Percentiles rank a stretch among this genome's conserved stretches.
These are phyloP conservation scores for Petromus typicus DNA, from an alignment of 2,113 vertebrate genomes.

Conservation along the genomic window DNA sequence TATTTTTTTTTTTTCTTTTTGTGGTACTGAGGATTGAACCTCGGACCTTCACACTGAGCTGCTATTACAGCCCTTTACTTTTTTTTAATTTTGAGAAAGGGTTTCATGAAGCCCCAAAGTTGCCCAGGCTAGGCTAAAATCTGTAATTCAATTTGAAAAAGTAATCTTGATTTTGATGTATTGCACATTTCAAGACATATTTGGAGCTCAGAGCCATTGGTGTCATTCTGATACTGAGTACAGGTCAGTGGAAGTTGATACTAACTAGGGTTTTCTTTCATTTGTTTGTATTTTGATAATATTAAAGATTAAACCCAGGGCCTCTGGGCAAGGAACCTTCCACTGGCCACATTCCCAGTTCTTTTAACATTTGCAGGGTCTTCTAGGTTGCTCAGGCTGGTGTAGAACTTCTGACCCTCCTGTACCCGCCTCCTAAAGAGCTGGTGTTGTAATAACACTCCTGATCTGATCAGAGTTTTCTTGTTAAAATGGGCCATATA, in stretches of 20 bases:
- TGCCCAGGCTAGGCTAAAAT: not conserved
- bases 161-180: not conserved
- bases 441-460: not conserved
- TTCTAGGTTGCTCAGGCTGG: not conserved
- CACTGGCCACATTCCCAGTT: not conserved
- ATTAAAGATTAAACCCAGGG: not conserved
- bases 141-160: not conserved
- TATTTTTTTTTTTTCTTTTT: not conserved
- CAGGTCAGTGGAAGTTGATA: not conserved
- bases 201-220: not conserved
- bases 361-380: not conserved
- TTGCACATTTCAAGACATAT: not conserved
- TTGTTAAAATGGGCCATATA: not conserved
- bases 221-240: not conserved
- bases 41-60: not conserved
- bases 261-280: not conserved
- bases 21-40: not conserved
- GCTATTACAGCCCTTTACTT: not conserved
- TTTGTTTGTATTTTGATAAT: not conserved
- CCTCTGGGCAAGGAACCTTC: not conserved
- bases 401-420: not conserved
- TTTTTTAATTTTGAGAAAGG: not conserved
- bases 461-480: not conserved
- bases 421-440: not conserved
- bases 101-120: not conserved